Conservation (phyloP, 2,113 vertebrate genomes). For the Anolis sagrei region DNA sequence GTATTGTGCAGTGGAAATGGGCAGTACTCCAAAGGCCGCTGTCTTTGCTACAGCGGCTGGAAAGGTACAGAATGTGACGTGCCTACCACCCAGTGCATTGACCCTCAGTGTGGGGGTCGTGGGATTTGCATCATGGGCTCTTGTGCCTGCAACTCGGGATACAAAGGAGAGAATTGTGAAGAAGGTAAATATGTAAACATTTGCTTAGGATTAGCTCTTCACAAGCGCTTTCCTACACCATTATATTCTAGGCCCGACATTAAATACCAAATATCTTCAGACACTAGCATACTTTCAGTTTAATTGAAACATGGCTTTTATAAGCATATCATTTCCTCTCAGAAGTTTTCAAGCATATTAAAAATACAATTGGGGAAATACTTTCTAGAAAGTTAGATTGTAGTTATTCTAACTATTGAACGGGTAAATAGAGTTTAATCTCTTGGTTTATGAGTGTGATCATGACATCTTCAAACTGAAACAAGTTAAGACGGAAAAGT, state of each 20-base stretch:
- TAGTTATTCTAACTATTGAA: conserved; percentile 16
- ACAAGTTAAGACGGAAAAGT: conserved; percentile 38
- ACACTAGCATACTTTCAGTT: neutral
- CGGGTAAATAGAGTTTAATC: conserved; percentile 8
- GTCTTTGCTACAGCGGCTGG: conserved; percentile 97
- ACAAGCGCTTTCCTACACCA: conserved; percentile 22
- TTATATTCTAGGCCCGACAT: neutral
- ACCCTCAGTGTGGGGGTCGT: conserved; percentile 90
- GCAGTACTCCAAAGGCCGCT: conserved; percentile 96
- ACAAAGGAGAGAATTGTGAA: conserved; percentile 93
- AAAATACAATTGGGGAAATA: conserved; percentile 23
- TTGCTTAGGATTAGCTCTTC: conserved; percentile 11
- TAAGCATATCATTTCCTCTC: conserved; percentile 17
- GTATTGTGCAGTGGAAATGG: conserved; percentile 96
- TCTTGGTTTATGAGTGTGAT: neutral
- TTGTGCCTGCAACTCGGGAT: conserved; percentile 93
- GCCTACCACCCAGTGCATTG: conserved; percentile 88
- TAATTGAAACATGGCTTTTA: neutral
- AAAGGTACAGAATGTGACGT: conserved; percentile 97
- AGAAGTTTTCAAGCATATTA: neutral
- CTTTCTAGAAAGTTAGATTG: conserved; percentile 14
- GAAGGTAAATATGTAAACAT: conserved; percentile 84
- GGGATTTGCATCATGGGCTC: conserved; percentile 93
- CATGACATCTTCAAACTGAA: conserved; percentile 16
- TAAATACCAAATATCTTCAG: neutral